Evolutionary conservation across 2,113 vertebrate species (phyloP).

Genomic region (Serilophus lunatus): DNA sequence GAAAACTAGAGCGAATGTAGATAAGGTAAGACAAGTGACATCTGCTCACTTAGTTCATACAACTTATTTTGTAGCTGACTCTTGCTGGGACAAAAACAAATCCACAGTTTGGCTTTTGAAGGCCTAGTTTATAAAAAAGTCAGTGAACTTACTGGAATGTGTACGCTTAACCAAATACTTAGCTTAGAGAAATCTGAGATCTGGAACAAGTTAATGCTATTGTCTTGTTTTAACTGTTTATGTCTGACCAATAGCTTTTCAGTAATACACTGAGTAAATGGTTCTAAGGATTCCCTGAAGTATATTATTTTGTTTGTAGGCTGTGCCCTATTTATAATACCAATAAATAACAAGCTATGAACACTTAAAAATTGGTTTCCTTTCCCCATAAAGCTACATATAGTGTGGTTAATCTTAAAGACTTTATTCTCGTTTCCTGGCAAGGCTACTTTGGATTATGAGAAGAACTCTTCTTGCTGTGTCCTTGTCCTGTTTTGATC

Average conservation of each 20-base stretch:
- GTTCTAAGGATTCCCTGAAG: not conserved
- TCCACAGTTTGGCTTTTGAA: not conserved
- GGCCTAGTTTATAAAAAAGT: not conserved
- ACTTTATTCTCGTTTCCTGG: not conserved
- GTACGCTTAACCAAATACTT: not conserved
- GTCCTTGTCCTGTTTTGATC: not conserved
- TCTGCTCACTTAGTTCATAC: not conserved
- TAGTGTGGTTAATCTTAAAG: not conserved
- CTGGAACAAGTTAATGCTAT: not conserved
- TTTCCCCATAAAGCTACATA: not conserved
- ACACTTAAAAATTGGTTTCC: not conserved
- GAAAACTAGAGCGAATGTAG: slow-evolving; percentile 95
- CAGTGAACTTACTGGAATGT: not conserved
- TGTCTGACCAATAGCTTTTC: not conserved
- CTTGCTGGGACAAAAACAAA: not conserved
- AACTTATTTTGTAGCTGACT: not conserved
- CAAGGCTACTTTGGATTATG: not conserved
- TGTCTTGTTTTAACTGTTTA: not conserved
- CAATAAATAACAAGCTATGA: not conserved
- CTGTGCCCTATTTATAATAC: not conserved
- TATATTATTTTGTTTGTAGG: not conserved
- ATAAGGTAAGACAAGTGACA: slow-evolving; percentile 81
- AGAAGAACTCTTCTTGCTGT: not conserved
- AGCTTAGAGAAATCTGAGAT: not conserved
- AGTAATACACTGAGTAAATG: not conserved